These are phyloP conservation scores for Menidia beryllina DNA, from an alignment of 2,113 vertebrate genomes.

Conservation along the genomic window DNA sequence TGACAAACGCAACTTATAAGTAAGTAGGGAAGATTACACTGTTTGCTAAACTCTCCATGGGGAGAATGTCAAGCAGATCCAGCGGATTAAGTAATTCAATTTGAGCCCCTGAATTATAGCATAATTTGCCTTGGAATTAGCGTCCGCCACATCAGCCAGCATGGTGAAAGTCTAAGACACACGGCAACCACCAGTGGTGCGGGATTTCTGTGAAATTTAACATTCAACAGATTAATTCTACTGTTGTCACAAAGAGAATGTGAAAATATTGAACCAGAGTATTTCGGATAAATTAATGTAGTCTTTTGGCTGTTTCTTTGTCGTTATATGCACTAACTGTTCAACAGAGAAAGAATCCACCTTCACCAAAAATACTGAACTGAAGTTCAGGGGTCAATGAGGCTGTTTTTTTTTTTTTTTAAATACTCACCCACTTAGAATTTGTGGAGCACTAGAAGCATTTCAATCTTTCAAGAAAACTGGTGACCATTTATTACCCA, in stretches of 20 bases:
- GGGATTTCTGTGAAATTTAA: constrained; percentile 39
- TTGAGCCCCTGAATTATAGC: constrained; percentile 77
- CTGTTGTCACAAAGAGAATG: constrained; percentile 4
- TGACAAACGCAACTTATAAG: constrained; percentile 67
- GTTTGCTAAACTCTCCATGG: constrained; percentile 73
- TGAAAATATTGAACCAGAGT: background rate
- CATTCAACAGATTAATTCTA: constrained; percentile 58
- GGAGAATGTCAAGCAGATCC: constrained; percentile 75
- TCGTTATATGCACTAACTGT: background rate
- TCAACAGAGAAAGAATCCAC: too few species aligned
- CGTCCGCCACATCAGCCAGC: constrained; percentile 74
- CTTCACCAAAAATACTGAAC: too few species aligned
- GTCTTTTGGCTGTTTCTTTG: background rate
- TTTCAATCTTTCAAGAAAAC: too few species aligned
- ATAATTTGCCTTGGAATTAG: constrained; percentile 77
- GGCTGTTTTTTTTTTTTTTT: too few species aligned
- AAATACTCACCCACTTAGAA: too few species aligned
- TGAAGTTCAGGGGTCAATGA: too few species aligned
- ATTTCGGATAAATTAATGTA: background rate
- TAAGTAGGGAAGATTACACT: constrained; percentile 70
- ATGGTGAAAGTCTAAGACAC: constrained; percentile 47
- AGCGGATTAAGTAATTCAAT: constrained; percentile 78
- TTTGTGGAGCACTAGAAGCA: too few species aligned
- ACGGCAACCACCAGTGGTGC: constrained; percentile 55
- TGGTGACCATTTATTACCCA: too few species aligned